Percentiles rank a stretch among this genome's conserved stretches.
These are phyloP conservation scores for Zootermopsis nevadensis DNA, from an alignment of 2,888 invertebrate species.

Conservation along the genomic window DNA sequence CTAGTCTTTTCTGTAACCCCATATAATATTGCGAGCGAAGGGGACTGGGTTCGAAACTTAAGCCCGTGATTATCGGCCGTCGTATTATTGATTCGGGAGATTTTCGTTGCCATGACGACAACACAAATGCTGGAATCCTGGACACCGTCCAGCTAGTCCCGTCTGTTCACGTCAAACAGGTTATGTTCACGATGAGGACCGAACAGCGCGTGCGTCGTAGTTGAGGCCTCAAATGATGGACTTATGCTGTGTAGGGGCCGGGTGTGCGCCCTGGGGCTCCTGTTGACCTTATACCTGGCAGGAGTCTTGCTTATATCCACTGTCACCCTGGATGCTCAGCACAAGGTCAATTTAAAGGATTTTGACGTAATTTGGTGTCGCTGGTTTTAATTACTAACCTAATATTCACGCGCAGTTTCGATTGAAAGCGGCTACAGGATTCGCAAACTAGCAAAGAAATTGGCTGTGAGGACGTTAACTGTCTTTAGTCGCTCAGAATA, in stretches of 20 bases:
- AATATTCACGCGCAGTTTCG: too few species aligned
- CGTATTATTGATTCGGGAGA: conserved; percentile 13
- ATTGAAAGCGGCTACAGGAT: too few species aligned
- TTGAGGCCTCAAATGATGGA: conserved; percentile 25
- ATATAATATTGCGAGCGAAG: background rate
- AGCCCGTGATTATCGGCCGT: background rate
- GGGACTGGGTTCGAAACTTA: background rate
- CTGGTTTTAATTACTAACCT: too few species aligned
- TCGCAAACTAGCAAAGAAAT: too few species aligned
- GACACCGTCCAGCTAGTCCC: background rate
- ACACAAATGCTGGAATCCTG: conserved; percentile 32
- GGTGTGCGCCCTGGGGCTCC: conserved; percentile 62
- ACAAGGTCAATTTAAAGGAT: conserved; percentile 14
- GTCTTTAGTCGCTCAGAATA: too few species aligned
- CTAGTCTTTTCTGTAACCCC: background rate
- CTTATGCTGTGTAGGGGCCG: conserved; percentile 61
- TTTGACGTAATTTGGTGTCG: too few species aligned
- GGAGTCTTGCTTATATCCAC: conserved; percentile 64
- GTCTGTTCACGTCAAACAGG: background rate
- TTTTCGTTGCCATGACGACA: conserved; percentile 26
- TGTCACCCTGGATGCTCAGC: conserved; percentile 60
- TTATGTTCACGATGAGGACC: conserved; percentile 9
- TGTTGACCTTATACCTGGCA: conserved; percentile 62
- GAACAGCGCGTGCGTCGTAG: conserved; percentile 8
- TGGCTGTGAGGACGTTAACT: too few species aligned